A percentile compares a stretch with the other conserved stretches of the same genome.
These are phyloP conservation scores for Catharus bicknelli DNA, from an alignment of 2,113 vertebrate genomes.

Conservation along the genomic window DNA sequence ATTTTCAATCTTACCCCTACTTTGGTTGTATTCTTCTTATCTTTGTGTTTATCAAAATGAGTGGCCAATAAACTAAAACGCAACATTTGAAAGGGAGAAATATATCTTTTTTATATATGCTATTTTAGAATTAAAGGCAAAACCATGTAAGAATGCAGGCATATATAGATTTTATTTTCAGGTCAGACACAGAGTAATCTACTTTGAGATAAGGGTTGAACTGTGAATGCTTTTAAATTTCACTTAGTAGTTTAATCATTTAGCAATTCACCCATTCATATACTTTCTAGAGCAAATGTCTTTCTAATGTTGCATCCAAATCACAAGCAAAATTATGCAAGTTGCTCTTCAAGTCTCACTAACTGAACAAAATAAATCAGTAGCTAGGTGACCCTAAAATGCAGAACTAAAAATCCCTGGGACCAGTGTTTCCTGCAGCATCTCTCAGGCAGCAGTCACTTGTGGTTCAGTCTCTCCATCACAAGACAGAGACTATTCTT, in stretches of 20 bases:
- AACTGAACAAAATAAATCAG: background rate
- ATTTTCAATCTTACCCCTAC: background rate
- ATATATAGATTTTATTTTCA: background rate
- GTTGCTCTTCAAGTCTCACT: background rate
- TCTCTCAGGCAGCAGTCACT: background rate
- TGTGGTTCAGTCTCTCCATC: background rate
- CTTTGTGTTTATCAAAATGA: background rate
- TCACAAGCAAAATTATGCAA: background rate
- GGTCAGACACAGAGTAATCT: background rate
- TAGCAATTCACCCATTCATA: background rate
- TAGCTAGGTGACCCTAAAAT: background rate
- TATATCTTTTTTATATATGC: fast-evolving
- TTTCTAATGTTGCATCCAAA: background rate
- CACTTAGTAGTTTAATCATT: background rate
- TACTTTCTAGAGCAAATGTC: background rate
- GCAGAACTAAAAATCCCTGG: background rate
- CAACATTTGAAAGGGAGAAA: background rate
- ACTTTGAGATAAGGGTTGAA: background rate
- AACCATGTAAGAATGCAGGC: background rate
- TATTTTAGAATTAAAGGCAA: background rate
- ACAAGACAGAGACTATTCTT: background rate
- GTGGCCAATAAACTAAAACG: background rate
- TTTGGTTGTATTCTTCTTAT: background rate
- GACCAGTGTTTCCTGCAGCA: background rate
- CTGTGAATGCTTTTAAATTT: background rate